phyloP scores from a whole-genome alignment of 2,797 vertebrate species.

The Lycodopsis pacificus region DNA sequence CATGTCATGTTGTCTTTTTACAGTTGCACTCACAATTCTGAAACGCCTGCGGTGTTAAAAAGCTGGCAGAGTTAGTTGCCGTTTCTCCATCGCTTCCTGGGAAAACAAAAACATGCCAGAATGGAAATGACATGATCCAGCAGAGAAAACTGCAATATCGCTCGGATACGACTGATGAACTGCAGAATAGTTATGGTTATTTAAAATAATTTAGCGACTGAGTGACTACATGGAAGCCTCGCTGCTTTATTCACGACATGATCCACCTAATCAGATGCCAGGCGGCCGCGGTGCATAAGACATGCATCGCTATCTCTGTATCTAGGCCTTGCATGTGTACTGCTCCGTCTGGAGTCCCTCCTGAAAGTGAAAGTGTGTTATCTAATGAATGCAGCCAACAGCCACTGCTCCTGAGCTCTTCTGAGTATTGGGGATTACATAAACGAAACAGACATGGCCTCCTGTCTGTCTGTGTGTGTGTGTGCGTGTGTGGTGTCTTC shows the following conservation, averaged over 20 bases:
- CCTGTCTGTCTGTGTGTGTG: conserved; percentile 37
- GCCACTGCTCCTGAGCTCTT: conserved; percentile 71
- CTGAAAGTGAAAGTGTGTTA: conserved; percentile 81
- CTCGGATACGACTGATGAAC: conserved; percentile 5
- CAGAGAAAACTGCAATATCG: background rate
- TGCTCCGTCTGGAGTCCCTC: conserved; percentile 69
- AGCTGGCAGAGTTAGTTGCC: background rate
- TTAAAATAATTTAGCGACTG: conserved; percentile 32
- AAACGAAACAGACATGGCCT: conserved; percentile 71
- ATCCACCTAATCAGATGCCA: conserved; percentile 41
- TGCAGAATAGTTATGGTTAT: conserved; percentile 19
- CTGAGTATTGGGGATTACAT: conserved; percentile 79
- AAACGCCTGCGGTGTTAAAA: background rate
- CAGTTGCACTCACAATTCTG: conserved; percentile 9
- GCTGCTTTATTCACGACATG: conserved; percentile 4
- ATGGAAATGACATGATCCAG: conserved; percentile 13
- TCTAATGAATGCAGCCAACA: conserved; percentile 77
- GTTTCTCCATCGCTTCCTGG: conserved; percentile 35
- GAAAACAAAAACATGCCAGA: conserved; percentile 20
- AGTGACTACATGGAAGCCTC: conserved; percentile 4
- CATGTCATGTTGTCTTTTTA: conserved; percentile 20
- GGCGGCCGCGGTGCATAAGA: conserved; percentile 24
- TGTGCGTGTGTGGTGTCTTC: conserved; percentile 25
- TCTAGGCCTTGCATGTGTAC: conserved; percentile 76
- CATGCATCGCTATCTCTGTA: conserved; percentile 59